Base-by-base conservation (phyloP, 2,888 invertebrate species). In the Cantharis nigra region DNA sequence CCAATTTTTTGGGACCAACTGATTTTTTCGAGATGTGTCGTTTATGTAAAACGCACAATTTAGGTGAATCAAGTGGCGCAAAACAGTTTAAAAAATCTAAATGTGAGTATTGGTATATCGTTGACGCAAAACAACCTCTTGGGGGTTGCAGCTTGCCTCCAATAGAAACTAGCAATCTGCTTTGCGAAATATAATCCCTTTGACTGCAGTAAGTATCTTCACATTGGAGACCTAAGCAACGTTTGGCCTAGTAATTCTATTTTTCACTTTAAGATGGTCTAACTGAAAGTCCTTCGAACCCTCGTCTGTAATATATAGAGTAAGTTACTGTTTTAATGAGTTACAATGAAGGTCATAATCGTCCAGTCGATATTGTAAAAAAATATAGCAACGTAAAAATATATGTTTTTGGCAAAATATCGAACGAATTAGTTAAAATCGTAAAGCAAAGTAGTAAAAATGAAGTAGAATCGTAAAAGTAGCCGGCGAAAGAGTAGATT, bases 401-500 rank as follows among this genome's bases (percentile, higher is more conserved):
- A 49, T 49, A 49, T 49, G 49, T 49, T 49, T 49, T 49, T 49
- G 49, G 49, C n/a, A n/a, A 49, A 49, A 49, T 49, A 49, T 49
- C n/a, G 63, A 70, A 62, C 49, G 73, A 76, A 78, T 78, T 76
- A 67, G 63, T 78, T 74, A 73, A 76, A 70, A 76, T 76, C 75
- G 74, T 78, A 78, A 78, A 78, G 62, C 63, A 75, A 49, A 69
- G 76, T 71, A 78, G 71, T 78, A 78, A 78, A 49, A 76, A 72
- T 74, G 75, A 75, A 78, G 76, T 76, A 70, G 78, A 78, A 76
- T 76, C 78, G 73, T 78, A 78, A 78, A 78, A 78, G 78, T 76
- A 78, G 78, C 78, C 78, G 75, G 73, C 73, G 78, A 78, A 78
- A 78, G 76, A 74, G 78, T 75, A 78, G 76, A 78, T 78, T 78